Evolutionary conservation across 2,888 invertebrate genomes (phyloP), one percentile per base, ranked within the genome.

Genomic region (Sinodicranocentrus sp.): DNA sequence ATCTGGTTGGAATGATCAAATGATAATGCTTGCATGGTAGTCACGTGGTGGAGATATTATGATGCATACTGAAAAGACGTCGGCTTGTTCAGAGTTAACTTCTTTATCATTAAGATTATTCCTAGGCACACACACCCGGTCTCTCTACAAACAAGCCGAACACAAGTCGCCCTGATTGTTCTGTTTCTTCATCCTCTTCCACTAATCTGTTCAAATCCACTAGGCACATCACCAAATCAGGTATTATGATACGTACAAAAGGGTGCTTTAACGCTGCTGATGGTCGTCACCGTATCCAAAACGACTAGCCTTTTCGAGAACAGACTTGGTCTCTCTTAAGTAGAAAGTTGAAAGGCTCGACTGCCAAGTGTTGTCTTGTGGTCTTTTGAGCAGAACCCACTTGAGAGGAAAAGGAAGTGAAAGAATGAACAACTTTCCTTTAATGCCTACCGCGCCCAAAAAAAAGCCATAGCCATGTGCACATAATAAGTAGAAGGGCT

Each of bases 361-460:
- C 70, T 82, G 75, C 82, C 67, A 82, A 82, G 82, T 82, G 82
- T 76, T 82, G 73, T 82, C 82, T 61, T 82, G 82, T 82, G 82
- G 82, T 75, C 75, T 82, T 82, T 82, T 82, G 82, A 82, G 76
- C 82, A 82, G 82, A 82, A 82, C 82, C 82, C 82, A 82, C 82
- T 82, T 85, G 82, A 85, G 77, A 85, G 85, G 85, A 82, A 82
- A 82, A 82, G 82, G 85, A 82, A 82, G 73, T 82, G 79, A 79
- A 76, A 82, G 79, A 85, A 85, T 65, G 85, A 83, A 83, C 83
- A 85, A 85, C 85, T 85, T 85, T 83, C 85, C 83, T 85, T 85
- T 83, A 85, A 83, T 85, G 85, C 72, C 83, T 80, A 85, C 83
- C 85, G 82, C 75, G 82, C 75, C 68, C 82, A 73, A 44, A 65